Percentiles rank a stretch among this genome's conserved stretches.
phyloP scores from a whole-genome alignment of 2,113 vertebrate species.

The Forbesichthys papilliferus region DNA sequence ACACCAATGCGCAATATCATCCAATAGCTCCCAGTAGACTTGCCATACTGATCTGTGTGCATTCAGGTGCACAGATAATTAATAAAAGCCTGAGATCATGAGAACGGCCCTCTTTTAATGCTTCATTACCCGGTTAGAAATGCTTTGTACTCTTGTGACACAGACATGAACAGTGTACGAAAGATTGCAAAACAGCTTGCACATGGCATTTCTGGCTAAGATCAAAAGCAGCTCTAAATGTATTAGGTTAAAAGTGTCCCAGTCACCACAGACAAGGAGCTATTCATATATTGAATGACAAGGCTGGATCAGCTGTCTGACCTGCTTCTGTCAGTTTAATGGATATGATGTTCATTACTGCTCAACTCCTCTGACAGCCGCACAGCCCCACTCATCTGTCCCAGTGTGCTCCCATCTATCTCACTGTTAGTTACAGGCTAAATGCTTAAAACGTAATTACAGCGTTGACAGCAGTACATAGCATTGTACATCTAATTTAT shows the following conservation, averaged over 20 bases:
- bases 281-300: conserved; percentile 76
- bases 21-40: conserved; percentile 9
- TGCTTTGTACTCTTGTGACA: conserved; percentile 51
- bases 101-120: conserved; percentile 49
- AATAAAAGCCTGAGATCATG: conserved; percentile 54
- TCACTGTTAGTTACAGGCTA: conserved; percentile 55
- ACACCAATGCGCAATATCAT: neutral
- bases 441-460: conserved; percentile 34
- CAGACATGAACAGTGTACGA: conserved; percentile 27
- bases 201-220: conserved; percentile 43
- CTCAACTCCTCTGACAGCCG: conserved; percentile 47
- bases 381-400: conserved; percentile 46
- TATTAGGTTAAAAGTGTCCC: conserved; percentile 78
- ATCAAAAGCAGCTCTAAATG: conserved; percentile 59
- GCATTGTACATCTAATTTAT: conserved; percentile 34
- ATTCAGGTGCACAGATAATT: conserved; percentile 27
- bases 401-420: conserved; percentile 58
- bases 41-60: conserved; percentile 41
- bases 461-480: conserved; percentile 37
- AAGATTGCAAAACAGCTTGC: conserved; percentile 52
- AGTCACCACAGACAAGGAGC: conserved; percentile 61
- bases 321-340: conserved; percentile 76
- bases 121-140: conserved; percentile 46
- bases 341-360: conserved; percentile 72
- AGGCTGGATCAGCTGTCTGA: conserved; percentile 74